Percentiles rank a stretch among this genome's conserved stretches.
phyloP scores from a whole-genome alignment of 2,888 invertebrate genomes.

The Apamea anceps region DNA sequence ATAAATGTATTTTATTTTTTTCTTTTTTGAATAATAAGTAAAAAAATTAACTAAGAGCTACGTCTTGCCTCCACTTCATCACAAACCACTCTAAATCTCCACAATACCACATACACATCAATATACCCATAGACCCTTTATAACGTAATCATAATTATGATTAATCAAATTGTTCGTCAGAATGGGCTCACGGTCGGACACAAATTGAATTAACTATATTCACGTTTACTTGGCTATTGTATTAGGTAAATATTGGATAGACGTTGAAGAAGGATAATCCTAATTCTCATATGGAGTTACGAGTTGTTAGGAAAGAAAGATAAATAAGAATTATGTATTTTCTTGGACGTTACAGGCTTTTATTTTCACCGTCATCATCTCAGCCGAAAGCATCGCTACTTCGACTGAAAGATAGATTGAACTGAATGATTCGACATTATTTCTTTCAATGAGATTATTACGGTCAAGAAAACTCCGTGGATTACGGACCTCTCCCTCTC shows the following conservation, averaged over 20 bases:
- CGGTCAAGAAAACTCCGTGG: neutral
- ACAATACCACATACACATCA: slow-evolving; percentile 3
- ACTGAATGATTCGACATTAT: neutral
- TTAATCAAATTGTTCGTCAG: slow-evolving; percentile 25
- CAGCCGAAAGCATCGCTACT: too few species aligned
- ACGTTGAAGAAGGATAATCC: neutral
- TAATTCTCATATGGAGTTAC: neutral
- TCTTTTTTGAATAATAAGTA: too few species aligned
- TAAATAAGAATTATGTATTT: neutral
- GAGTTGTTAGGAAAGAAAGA: neutral
- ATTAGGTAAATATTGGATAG: slow-evolving; percentile 23
- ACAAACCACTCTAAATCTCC: neutral
- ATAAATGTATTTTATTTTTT: too few species aligned
- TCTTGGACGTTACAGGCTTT: too few species aligned
- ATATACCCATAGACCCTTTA: slow-evolving; percentile 25
- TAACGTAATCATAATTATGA: slow-evolving; percentile 17
- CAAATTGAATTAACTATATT: slow-evolving; percentile 28
- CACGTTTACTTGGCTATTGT: slow-evolving; percentile 16
- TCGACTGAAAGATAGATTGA: neutral
- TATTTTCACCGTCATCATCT: neutral
- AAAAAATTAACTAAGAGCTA: too few species aligned
- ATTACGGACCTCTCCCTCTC: neutral
- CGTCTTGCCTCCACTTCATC: too few species aligned
- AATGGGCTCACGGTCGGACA: slow-evolving; percentile 14
- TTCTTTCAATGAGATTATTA: neutral